Percentiles rank a stretch among this genome's conserved stretches.
phyloP scores from a whole-genome alignment of 2,888 invertebrate genomes.

The Hermaeophaga mercurialis region DNA sequence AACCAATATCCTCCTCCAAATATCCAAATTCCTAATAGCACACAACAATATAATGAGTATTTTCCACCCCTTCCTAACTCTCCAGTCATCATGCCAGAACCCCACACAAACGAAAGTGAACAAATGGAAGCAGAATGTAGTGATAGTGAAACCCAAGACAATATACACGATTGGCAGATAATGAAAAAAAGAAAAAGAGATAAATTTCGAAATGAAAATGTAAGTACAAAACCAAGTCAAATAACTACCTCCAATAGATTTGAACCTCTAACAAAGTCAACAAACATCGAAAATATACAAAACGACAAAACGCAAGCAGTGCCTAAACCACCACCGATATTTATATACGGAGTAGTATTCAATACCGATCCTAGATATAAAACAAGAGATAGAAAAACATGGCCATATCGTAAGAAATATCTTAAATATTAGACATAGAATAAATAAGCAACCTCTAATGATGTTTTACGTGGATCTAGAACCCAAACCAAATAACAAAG shows the following conservation, averaged over 20 bases:
- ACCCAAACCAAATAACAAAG: too few species aligned
- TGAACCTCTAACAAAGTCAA: not conserved
- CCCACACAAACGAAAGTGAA: not conserved
- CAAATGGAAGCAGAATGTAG: conserved; percentile 4
- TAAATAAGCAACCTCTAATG: too few species aligned
- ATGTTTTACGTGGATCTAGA: too few species aligned
- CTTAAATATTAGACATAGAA: too few species aligned
- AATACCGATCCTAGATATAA: too few species aligned
- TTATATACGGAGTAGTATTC: too few species aligned
- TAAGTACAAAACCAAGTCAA: not conserved
- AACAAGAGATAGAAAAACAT: too few species aligned
- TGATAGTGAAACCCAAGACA: conserved; percentile 1
- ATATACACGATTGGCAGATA: conserved; percentile 2
- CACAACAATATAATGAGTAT: not conserved
- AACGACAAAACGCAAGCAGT: not conserved
- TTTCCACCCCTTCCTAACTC: not conserved
- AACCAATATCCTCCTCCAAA: not conserved
- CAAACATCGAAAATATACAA: conserved; percentile 1
- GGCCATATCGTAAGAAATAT: too few species aligned
- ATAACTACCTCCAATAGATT: not conserved
- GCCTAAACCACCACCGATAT: not conserved
- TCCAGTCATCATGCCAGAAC: not conserved
- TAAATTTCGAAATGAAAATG: not conserved
- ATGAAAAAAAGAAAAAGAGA: conserved; percentile 1
- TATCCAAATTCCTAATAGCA: not conserved